phyloP scores from a whole-genome alignment of 2,113 vertebrate genomes.

The Poicephalus meyeri region DNA sequence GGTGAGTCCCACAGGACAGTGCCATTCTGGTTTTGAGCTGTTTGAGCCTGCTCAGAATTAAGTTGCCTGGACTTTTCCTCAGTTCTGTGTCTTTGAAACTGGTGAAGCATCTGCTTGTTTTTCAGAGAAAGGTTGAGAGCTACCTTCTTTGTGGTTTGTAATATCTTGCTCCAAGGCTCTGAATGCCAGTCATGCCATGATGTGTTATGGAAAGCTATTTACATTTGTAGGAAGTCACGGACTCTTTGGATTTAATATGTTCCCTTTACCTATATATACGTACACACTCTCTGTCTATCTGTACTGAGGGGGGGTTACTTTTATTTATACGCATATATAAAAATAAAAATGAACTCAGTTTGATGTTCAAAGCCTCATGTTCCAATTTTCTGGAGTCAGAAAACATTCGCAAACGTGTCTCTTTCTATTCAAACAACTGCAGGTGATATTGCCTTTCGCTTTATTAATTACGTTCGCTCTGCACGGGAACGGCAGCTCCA shows the following conservation, averaged over 20 bases:
- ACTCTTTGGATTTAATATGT: background rate
- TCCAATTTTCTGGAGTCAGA: background rate
- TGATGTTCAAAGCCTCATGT: background rate
- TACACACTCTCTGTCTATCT: background rate
- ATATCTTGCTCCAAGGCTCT: background rate
- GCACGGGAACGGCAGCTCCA: slow-evolving; percentile 70
- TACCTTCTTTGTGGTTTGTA: background rate
- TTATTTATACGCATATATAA: background rate
- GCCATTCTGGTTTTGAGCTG: background rate
- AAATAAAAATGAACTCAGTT: background rate
- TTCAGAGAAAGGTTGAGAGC: background rate
- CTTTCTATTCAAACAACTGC: slow-evolving; percentile 2
- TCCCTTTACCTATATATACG: background rate
- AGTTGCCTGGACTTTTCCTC: background rate
- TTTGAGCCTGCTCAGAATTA: background rate
- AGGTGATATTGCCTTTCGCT: slow-evolving; percentile 96
- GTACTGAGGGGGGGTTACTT: background rate
- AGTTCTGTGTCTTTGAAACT: background rate
- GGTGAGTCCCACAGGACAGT: background rate
- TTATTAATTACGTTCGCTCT: slow-evolving; percentile 84
- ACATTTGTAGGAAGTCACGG: background rate
- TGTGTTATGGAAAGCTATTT: background rate
- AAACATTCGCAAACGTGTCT: background rate
- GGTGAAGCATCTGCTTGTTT: background rate
- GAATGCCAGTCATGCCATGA: background rate